Base-by-base conservation (phyloP, 2,113 vertebrate species). In the Megaleporinus macrocephalus region DNA sequence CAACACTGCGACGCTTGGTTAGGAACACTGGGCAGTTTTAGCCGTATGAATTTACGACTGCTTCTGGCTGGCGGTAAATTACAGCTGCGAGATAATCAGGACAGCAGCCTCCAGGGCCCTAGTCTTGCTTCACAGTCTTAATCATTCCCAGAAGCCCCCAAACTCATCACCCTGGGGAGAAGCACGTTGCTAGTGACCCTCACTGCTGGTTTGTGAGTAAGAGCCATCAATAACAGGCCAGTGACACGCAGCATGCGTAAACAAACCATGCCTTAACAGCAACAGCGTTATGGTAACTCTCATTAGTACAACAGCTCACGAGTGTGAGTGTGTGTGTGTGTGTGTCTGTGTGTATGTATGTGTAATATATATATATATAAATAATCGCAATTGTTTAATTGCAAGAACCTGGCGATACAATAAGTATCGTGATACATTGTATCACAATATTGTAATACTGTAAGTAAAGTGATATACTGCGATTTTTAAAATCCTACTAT, bases 131-230 rank as follows among this genome's bases (percentile, higher is more conserved):
- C 16, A 10, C 27, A 13, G 41, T 63, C 24, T 26, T 72, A 78
- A 76, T 71, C 66, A 36, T 53, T 77, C 66, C 66, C 47, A 76
- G 51, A 62, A 83, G 70, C 55, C 55, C 66, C 73, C 24, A n/a
- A 27, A 68, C 61, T 30, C 30, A 6, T 76, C 80, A 76, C 74
- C 71, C 47, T n/a, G 27, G 16, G 14, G 26, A n/a, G 41, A 82
- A 59, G 69, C 53, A 5, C 18, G 66, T 29, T 24, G 65, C 73
- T 70, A 18, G 63, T 41, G 70, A 49, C 65, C 73, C 24, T 76
- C 76, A 61, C 12, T 84, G 87, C 83, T 81, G 82, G 80, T 70
- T 61, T 80, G 85, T 78, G 90, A 89, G 82, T 68, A 76, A 84
- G 75, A 57, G 47, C 71, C 77, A 27, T 69, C 74, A 81, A 86